Evolutionary conservation across 1,140 invertebrate genomes (phyloP).

Genomic region (Oedothorax gibbosus): DNA sequence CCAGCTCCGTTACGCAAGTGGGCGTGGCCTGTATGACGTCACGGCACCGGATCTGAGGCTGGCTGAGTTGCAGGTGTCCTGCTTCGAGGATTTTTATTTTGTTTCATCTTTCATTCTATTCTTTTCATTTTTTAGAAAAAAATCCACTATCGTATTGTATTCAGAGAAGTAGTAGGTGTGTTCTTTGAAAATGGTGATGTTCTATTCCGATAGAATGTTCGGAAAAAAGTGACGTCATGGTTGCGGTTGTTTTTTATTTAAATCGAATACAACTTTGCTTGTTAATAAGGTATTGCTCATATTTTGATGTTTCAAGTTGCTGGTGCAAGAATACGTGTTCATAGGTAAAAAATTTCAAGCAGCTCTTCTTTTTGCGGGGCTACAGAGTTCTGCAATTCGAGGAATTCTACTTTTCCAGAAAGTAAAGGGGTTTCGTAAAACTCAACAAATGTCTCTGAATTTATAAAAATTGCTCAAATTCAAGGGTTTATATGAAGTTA

Average conservation of each 20-base stretch:
- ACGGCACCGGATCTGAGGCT: constrained; percentile 45
- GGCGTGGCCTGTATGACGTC: constrained; percentile 25
- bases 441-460: too few relatives aligned
- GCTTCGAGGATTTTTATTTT: constrained; percentile 31
- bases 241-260: constrained; percentile 17
- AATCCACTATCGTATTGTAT: neutral
- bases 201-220: neutral
- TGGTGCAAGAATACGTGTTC: too few relatives aligned
- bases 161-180: constrained; percentile 6
- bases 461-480: too few relatives aligned
- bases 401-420: too few relatives aligned
- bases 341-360: too few relatives aligned
- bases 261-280: neutral
- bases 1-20: constrained; percentile 28
- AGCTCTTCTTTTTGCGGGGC: too few relatives aligned
- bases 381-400: too few relatives aligned
- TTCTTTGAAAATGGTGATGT: constrained; percentile 4
- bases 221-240: constrained; percentile 5
- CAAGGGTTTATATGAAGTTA: too few relatives aligned
- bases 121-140: constrained; percentile 12
- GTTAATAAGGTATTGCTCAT: too few relatives aligned
- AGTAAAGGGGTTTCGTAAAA: too few relatives aligned
- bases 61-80: constrained; percentile 40
- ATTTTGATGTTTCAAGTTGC: too few relatives aligned
- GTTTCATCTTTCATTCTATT: constrained; percentile 2